These are phyloP conservation scores for Neoscelio sp. DNA, from an alignment of 2,888 invertebrate genomes.

Conservation along the genomic window DNA sequence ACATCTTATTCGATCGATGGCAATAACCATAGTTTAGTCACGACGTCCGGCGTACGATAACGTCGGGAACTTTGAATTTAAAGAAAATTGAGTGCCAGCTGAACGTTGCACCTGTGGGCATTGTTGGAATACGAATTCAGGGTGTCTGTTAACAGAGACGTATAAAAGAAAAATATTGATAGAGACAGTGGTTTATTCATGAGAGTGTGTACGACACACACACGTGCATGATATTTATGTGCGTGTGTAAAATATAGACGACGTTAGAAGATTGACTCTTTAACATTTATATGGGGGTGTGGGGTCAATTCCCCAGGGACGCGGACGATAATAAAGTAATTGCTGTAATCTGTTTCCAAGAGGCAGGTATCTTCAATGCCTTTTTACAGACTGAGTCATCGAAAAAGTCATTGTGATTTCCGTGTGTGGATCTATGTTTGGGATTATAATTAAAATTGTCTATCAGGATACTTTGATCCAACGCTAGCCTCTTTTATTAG, in stretches of 20 bases:
- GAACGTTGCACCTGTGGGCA: constrained; percentile 63
- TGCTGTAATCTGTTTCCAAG: constrained; percentile 52
- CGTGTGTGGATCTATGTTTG: background rate
- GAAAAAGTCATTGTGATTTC: background rate
- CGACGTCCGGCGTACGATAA: constrained; percentile 48
- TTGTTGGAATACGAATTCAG: constrained; percentile 9
- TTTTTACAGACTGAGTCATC: constrained; percentile 31
- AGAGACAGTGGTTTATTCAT: constrained; percentile 24
- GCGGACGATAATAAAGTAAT: constrained; percentile 59
- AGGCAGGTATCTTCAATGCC: constrained; percentile 5
- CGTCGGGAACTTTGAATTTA: constrained; percentile 60
- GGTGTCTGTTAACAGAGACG: constrained; percentile 50
- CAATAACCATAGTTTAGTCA: constrained; percentile 62
- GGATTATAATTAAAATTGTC: background rate
- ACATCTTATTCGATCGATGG: constrained; percentile 60
- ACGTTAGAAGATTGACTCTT: constrained; percentile 56
- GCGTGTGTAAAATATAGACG: constrained; percentile 28
- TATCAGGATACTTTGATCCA: background rate
- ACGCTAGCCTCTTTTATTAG: background rate
- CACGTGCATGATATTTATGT: constrained; percentile 5
- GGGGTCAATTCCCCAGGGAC: constrained; percentile 42
- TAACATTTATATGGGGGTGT: constrained; percentile 17
- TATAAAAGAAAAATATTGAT: constrained; percentile 50
- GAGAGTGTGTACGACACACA: background rate
- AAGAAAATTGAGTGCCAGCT: constrained; percentile 68